Conservation (phyloP, 2,113 vertebrate genomes). For the Tragelaphus imberbis region DNA sequence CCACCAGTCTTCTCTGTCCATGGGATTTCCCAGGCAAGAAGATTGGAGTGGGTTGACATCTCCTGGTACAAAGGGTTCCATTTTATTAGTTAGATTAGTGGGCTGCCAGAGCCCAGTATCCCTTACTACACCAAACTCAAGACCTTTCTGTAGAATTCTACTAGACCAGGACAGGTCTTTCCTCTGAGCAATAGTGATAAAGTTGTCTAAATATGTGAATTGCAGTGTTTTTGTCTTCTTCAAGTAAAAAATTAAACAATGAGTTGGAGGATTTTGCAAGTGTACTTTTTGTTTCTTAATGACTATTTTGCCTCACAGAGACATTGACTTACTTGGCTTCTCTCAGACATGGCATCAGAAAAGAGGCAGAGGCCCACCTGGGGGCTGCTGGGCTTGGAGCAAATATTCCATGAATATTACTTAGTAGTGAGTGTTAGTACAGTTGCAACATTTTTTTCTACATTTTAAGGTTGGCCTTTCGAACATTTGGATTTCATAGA, state of each 20-base stretch:
- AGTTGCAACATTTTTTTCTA: conserved; percentile 50
- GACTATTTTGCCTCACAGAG: conserved; percentile 12
- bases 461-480: neutral
- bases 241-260: neutral
- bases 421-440: conserved; percentile 57
- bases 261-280: neutral
- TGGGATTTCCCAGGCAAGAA: neutral
- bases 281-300: neutral
- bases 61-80: neutral
- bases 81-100: neutral
- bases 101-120: neutral
- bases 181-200: neutral
- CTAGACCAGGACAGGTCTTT: neutral
- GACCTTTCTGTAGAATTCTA: neutral
- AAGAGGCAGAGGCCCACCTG: conserved; percentile 63
- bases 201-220: neutral
- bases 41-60: neutral
- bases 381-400: conserved; percentile 55
- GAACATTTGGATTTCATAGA: conserved; percentile 20
- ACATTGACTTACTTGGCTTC: conserved; percentile 63
- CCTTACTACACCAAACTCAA: neutral
- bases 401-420: conserved; percentile 56
- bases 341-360: conserved; percentile 33
- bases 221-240: neutral
- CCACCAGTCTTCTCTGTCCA: neutral